A percentile compares a stretch with the other conserved stretches of the same genome.
Evolutionary conservation across 2,888 invertebrate species (phyloP).

Genomic region (Volucella inanis): DNA sequence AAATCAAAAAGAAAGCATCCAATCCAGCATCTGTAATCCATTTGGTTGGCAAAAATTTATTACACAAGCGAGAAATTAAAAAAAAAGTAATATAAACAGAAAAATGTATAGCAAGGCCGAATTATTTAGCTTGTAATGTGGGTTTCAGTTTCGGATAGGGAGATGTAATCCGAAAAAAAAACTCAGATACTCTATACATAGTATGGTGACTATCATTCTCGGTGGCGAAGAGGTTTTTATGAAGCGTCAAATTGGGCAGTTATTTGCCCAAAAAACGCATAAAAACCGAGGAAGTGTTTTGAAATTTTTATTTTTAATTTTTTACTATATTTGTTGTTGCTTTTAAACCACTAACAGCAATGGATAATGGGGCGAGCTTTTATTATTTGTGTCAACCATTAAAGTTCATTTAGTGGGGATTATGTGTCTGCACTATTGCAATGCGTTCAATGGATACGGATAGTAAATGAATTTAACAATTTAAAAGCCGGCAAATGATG

Average conservation of each 20-base stretch:
- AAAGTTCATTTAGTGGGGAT: too few relatives aligned
- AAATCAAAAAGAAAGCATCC: conserved; percentile 5
- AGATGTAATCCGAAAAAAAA: neutral
- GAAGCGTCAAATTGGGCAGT: conserved; percentile 36
- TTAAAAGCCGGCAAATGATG: too few relatives aligned
- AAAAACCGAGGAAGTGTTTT: neutral
- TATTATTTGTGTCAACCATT: conserved; percentile 1
- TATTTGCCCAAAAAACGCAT: conserved; percentile 2
- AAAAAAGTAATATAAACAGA: too few relatives aligned
- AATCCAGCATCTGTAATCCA: neutral
- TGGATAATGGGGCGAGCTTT: neutral
- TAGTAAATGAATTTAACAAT: too few relatives aligned
- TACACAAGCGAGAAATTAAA: conserved; percentile 17
- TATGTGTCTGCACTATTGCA: too few relatives aligned
- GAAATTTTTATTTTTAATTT: neutral
- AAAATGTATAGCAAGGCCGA: conserved; percentile 37
- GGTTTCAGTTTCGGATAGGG: conserved; percentile 13
- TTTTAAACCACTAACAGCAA: neutral
- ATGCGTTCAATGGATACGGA: too few relatives aligned
- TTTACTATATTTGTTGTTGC: neutral
- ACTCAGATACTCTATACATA: neutral
- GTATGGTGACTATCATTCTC: neutral
- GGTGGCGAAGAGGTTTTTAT: conserved; percentile 17
- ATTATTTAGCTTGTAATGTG: conserved; percentile 20
- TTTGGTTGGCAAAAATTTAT: conserved; percentile 20